These are phyloP conservation scores for Lepus timidus DNA, from an alignment of 2,113 vertebrate species.

Conservation along the genomic window DNA sequence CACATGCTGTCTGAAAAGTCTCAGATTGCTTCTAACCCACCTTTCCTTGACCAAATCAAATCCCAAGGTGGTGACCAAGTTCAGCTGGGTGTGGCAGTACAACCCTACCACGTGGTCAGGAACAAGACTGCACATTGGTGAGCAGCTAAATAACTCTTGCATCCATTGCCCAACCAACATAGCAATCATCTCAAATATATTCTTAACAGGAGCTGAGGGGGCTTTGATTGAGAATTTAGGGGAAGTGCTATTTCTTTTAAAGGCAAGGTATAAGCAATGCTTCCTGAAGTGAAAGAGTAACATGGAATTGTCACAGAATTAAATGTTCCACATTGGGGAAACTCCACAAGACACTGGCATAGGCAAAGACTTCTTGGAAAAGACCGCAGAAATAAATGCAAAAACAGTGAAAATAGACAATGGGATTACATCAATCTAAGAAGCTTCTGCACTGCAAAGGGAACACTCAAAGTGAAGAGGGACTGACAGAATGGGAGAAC, in stretches of 20 bases:
- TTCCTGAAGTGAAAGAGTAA: constrained; percentile 34
- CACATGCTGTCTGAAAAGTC: neutral
- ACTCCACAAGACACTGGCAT: no score
- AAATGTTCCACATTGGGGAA: neutral
- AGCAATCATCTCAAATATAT: neutral
- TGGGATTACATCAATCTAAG: no score
- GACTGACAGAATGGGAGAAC: no score
- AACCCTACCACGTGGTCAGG: neutral
- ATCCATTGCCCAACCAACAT: neutral
- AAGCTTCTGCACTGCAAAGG: no score
- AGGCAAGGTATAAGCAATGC: neutral
- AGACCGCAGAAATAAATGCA: no score
- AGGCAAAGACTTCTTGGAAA: no score
- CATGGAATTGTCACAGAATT: neutral
- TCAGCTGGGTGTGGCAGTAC: neutral
- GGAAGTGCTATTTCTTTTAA: neutral
- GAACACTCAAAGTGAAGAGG: no score
- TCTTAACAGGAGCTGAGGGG: neutral
- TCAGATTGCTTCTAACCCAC: neutral
- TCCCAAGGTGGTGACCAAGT: neutral
- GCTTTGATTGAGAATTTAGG: neutral
- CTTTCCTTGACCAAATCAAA: neutral
- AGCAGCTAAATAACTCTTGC: neutral
- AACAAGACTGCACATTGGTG: neutral
- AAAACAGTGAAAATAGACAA: no score